Evolutionary conservation across 2,888 invertebrate species (phyloP), one percentile per base, ranked within the genome.

Genomic region (Cactoblastis cactorum): DNA sequence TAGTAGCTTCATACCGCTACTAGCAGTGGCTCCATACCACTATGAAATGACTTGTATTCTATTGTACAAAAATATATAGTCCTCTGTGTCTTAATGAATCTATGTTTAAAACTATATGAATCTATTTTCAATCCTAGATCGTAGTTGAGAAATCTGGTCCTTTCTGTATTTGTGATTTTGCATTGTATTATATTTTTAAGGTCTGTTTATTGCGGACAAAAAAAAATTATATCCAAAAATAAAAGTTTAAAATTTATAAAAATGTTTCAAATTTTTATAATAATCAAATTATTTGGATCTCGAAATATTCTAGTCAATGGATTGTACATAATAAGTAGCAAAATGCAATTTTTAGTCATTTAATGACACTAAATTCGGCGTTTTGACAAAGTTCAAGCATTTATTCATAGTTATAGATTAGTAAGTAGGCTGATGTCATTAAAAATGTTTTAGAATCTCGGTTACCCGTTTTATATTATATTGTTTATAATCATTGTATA

Each of bases 361-460:
- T 14, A 35, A 47, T 47, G 46, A 35, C 46, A 14, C 28, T 57
- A 56, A 74, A 74, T 74, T 71, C 52, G 51, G 61, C 70, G 77
- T 79, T 80, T 72, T 72, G 4, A n/a, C n/a, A 39, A 39, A 39
- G 6, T 71, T 59, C 54, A 77, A 45, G 71, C 80, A 76, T 80
- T 68, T 75, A 72, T 61, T 58, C 17, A 50, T 50, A 51, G 14
- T 28, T 28, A 2, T 28, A 43, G 18, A 9, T 28, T 28, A 5
- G 22, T 28, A 28, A 28, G 28, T 28, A 28, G n/a, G 9, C 3
- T 6, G 8, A 9, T 28, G 5, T 28, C 1, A 9, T 9, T 6
- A 28, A 22, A 1, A 28, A 9, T 28, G 5, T 3, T 9, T 9
- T 6, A 22, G 6, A 28, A 28, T 28, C 28, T 28, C n/a, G n/a